Base-by-base conservation (phyloP, 1,140 invertebrate species). In the Brachionus asplanchnoidis region DNA sequence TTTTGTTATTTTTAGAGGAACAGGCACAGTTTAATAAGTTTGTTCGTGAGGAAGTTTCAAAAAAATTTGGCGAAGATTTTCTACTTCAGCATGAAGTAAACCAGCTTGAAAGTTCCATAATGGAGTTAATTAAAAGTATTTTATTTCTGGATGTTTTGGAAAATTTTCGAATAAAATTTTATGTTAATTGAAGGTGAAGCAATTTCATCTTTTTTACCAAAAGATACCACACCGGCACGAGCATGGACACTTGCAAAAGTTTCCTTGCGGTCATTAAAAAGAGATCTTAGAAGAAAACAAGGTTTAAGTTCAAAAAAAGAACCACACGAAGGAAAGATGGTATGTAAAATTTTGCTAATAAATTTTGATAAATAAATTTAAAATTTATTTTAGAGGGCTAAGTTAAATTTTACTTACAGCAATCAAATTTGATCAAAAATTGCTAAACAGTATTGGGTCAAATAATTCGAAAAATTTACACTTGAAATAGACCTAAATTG, bases 21-120 rank as follows among this genome's bases (percentile, higher is more conserved):
- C 79, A 82, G 40, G 79, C 79, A 9, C 53, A 65, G 44, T 82
- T 82, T 12, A 82, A 82, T 46, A 82, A 82, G 26, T 82, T 82
- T 68, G 79, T 82, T 26, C 79, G 79, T 2, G 79, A 82, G 17
- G 79, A 82, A 82, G 79, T 82, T 42, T 82, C 79, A 3, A 82
- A 82, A 82, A 82, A 82, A 32, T 82, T 82, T 82, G 79, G 79
- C 26, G 79, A 82, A 14, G 53, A 82, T 82, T 82, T 82, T 68
- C 26, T 82, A 44, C 53, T 82, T 26, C 53, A 82, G 28, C 79
- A 82, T 68, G 79, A 82, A 68, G 79, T 82, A 26, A 82, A 82
- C 28, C 79, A 82, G 40, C 32, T 82, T 6, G 79, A 82, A 46
- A 65, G 32, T 44, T 82, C 79, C 12, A 82, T 82, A 20, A 82